These are phyloP conservation scores for Centropyge bicolor DNA, from an alignment of 2,797 vertebrate species.

Conservation along the genomic window DNA sequence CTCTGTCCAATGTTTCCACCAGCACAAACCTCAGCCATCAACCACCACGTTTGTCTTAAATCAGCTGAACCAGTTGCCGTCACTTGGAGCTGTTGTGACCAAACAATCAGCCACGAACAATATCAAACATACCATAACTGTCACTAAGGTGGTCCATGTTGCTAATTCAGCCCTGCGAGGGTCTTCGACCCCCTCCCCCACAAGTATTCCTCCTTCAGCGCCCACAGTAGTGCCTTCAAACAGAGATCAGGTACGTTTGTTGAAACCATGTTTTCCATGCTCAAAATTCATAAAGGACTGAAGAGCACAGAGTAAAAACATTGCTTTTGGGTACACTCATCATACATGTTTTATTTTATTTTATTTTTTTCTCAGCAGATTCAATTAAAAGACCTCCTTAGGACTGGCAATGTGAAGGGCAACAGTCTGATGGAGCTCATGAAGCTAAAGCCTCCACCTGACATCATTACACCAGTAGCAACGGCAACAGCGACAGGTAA, in stretches of 20 bases:
- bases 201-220: slow-evolving; percentile 83
- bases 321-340: not conserved
- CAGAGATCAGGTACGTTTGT: slow-evolving; percentile 87
- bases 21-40: slow-evolving; percentile 94
- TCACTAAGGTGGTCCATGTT: slow-evolving; percentile 96
- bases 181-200: slow-evolving; percentile 80
- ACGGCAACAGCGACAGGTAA: slow-evolving; percentile 93
- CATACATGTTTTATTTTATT: not conserved
- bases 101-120: slow-evolving; percentile 92
- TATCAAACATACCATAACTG: slow-evolving; percentile 94
- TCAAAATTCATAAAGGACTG: no score
- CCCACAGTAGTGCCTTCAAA: slow-evolving; percentile 88
- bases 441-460: slow-evolving; percentile 96
- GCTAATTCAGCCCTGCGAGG: slow-evolving; percentile 88
- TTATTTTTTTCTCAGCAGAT: no score
- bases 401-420: slow-evolving; percentile 73
- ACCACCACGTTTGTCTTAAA: slow-evolving; percentile 99
- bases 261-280: not conserved
- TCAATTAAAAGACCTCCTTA: slow-evolving; percentile 94
- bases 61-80: slow-evolving; percentile 98
- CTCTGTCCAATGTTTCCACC: slow-evolving; percentile 38
- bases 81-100: slow-evolving; percentile 92
- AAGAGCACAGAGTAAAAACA: not conserved
- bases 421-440: slow-evolving; percentile 97
- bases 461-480: slow-evolving; percentile 97